Conservation (phyloP, 2,113 vertebrate genomes). For the Ariopsis seemanni region DNA sequence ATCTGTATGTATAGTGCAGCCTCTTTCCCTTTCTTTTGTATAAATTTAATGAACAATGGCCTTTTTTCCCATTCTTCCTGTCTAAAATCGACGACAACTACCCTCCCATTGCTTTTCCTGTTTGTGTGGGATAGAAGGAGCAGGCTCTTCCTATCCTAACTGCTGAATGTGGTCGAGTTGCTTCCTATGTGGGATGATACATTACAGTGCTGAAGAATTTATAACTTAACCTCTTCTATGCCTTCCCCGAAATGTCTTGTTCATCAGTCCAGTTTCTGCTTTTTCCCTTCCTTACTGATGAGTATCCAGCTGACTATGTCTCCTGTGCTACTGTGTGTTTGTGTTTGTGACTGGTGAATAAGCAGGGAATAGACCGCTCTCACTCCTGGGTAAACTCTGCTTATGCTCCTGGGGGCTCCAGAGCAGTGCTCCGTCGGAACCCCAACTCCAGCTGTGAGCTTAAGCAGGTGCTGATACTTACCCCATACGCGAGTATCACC, state of each 20-base stretch:
- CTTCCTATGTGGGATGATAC: conserved; percentile 20
- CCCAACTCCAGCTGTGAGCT: conserved; percentile 86
- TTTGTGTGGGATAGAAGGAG: conserved; percentile 7
- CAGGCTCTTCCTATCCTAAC: conserved; percentile 40
- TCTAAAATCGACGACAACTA: neutral
- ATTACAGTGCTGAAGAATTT: conserved; percentile 38
- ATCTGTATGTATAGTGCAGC: too few species aligned
- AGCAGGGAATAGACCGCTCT: conserved; percentile 89
- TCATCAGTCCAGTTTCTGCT: conserved; percentile 44
- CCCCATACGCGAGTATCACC: conserved; percentile 22
- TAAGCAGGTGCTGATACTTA: conserved; percentile 84
- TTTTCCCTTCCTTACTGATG: conserved; percentile 54
- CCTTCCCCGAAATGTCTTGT: conserved; percentile 24
- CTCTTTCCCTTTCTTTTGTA: too few species aligned
- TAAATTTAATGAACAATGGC: neutral
- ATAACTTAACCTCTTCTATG: conserved; percentile 6
- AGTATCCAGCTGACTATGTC: conserved; percentile 52
- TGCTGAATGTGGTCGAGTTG: conserved; percentile 21
- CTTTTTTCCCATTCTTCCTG: neutral
- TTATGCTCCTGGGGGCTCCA: conserved; percentile 88
- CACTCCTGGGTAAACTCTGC: conserved; percentile 96
- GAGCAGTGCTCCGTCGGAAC: conserved; percentile 85
- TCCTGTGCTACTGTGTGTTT: conserved; percentile 58
- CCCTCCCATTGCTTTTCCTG: neutral
- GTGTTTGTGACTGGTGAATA: conserved; percentile 58